Evolutionary conservation across 2,113 vertebrate genomes (phyloP), one percentile per base, ranked within the genome.

Genomic region (Cisticola juncidis): DNA sequence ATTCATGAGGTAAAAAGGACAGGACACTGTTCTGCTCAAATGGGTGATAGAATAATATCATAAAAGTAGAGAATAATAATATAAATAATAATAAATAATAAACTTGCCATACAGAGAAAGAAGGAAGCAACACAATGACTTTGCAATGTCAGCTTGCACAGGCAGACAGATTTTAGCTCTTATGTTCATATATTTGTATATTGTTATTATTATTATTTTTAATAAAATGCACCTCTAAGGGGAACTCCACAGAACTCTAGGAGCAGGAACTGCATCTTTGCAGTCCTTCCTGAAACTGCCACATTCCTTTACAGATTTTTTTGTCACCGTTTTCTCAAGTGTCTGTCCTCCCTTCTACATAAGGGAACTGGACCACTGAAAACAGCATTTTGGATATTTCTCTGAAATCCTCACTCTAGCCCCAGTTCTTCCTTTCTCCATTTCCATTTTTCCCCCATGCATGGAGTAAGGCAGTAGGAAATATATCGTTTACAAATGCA

Each of bases 381-480:
- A 70, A 3, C 2, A 28, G 42, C 54, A 6, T 9, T 58, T 62
- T 71, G 38, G 22, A 22, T 71, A 48, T 25, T 5, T 7, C 8
- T 56, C 21, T 88, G n/a, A 42, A 29, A 87, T 81, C 71, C 14
- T 40, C 5, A 9, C 7, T 57, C 5, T 40, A 25, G 36, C 26
- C 5, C 5, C 2, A 48, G 8, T 35, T 71, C 14, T 71, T 60
- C 2, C 5, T 71, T 80, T 72, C 29, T 61, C 3, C 0, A 2
- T 56, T 60, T 69, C 16, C 8, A 23, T 17, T 18, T 47, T 51
- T 11, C 9, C 4, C 1, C 3, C 2, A 11, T 10, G 1, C 9
- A 11, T 23, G 5, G 16, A 60, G 4, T 74, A 45, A 0, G 2
- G 4, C 9, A 38, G 7, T 36, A 38, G 64, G 16, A 56, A 76